Percentiles rank a stretch among this genome's conserved stretches.
phyloP scores from a whole-genome alignment of 1,140 invertebrate species.

The Proctacanthus coquilletti region DNA sequence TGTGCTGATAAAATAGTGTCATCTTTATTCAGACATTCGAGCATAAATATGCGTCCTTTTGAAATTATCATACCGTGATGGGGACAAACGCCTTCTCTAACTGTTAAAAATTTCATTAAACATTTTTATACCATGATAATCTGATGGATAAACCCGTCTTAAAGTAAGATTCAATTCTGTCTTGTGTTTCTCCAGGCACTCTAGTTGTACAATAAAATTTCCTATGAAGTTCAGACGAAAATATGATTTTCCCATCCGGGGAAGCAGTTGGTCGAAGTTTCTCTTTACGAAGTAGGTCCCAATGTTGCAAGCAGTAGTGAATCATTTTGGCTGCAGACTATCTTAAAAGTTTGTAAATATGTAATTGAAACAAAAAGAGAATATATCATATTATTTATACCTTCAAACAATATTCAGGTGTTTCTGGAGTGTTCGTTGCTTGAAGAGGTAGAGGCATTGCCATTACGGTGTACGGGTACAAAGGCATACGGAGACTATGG shows the following conservation, averaged over 20 bases:
- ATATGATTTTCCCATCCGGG: slow-evolving; percentile 28
- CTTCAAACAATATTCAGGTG: slow-evolving; percentile 17
- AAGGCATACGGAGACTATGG: slow-evolving; percentile 41
- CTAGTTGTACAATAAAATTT: slow-evolving; percentile 49
- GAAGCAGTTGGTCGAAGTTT: slow-evolving; percentile 47
- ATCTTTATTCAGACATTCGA: slow-evolving; percentile 23
- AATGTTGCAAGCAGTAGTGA: slow-evolving; percentile 24
- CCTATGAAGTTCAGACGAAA: slow-evolving; percentile 40
- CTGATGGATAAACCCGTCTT: no score
- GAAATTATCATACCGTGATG: slow-evolving; percentile 34
- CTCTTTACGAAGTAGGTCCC: slow-evolving; percentile 26
- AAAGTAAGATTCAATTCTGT: slow-evolving; percentile 30
- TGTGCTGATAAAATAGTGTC: slow-evolving; percentile 22
- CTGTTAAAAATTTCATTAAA: slow-evolving; percentile 9
- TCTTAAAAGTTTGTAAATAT: neutral
- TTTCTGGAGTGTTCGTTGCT: slow-evolving; percentile 17
- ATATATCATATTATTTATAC: slow-evolving; percentile 9
- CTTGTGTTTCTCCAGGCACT: slow-evolving; percentile 46
- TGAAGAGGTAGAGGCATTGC: slow-evolving; percentile 17
- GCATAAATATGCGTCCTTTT: slow-evolving; percentile 36
- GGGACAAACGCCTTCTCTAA: slow-evolving; percentile 17
- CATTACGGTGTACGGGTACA: slow-evolving; percentile 37
- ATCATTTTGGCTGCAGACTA: slow-evolving; percentile 16
- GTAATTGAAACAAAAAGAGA: neutral
- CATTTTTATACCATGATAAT: slow-evolving; percentile 10